These are phyloP conservation scores for Hippocampus guttulatus DNA, from an alignment of 2,113 vertebrate genomes.

Conservation along the genomic window DNA sequence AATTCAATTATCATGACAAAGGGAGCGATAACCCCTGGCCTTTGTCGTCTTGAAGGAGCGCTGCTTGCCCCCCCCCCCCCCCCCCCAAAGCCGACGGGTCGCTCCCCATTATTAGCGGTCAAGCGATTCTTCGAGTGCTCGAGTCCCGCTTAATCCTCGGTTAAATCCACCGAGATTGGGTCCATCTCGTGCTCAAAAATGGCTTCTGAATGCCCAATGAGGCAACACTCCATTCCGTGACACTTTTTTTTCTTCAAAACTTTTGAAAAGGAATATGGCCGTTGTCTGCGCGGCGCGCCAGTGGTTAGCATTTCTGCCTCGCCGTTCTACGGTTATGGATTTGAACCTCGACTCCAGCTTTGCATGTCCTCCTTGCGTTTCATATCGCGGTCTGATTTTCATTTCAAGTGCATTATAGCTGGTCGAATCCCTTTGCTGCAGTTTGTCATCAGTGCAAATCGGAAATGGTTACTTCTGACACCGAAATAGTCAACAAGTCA, in stretches of 20 bases:
- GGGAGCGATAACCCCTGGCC: constrained; percentile 51
- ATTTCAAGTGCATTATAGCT: too few species aligned
- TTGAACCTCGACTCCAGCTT: too few species aligned
- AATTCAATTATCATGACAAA: constrained; percentile 52
- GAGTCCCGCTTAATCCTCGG: not conserved
- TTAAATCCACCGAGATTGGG: not conserved
- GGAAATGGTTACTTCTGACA: not conserved
- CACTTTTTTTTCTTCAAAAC: not conserved
- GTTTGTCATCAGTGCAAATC: too few species aligned
- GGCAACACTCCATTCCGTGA: not conserved
- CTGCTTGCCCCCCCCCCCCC: not conserved
- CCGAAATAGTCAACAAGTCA: not conserved
- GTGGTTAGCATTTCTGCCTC: not conserved
- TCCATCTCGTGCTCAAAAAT: not conserved
- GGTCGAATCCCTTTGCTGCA: too few species aligned
- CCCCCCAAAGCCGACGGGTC: not conserved
- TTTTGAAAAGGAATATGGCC: not conserved
- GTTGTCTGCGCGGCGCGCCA: not conserved
- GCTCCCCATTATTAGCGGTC: not conserved
- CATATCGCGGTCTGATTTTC: too few species aligned
- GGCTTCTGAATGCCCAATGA: not conserved
- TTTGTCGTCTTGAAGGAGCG: constrained; percentile 20
- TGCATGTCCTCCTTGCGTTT: too few species aligned
- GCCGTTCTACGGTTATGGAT: not conserved
- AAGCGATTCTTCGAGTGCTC: not conserved